Base-by-base conservation (phyloP, 2,888 invertebrate genomes). In the Bruchidius siliquastri region DNA sequence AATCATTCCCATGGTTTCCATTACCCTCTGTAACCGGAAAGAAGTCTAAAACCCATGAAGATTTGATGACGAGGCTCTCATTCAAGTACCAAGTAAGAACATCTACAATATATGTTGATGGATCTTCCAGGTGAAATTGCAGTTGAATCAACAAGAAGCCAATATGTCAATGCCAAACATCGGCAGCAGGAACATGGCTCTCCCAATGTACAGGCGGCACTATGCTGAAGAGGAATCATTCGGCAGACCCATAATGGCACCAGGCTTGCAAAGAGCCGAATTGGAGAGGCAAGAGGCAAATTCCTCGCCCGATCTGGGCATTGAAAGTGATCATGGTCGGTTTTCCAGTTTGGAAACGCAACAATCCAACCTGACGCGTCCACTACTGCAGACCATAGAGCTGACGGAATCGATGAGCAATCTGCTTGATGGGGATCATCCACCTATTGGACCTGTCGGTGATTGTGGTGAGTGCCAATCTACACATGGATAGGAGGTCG, bases 251-350 rank as follows among this genome's bases (percentile, higher is more conserved):
- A 88, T 77, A 13, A 4, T 49, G 1, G 49, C 49, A 13, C 49
- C 49, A 4, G 49, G 49, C 10, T 1, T 72, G 21, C 76, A 72
- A n/a, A 22, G 49, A 30, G 21, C 78, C 78, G 86, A 85, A 26
- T 75, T 80, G 8, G 86, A 86, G 66, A 77, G 87, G 21, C 79
- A 81, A 4, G 84, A 87, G 10, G 87, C 87, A 18, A 90, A 88
- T 79, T 88, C 92, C 0, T 96, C 96, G 0, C 96, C 96, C 0
- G 96, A 96, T 86, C 90, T 95, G 81, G 96, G 96, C n/a, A 96
- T 96, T 77, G 96, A 96, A 84, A 96, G 95, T 81, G 96, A 96
- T 84, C 90, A 90, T 67, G 90, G 88, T 79, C 87, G 92, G 76
- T 87, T 91, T 72, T 90, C 92, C 76, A 89, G 92, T 84, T 83